These are phyloP conservation scores for Clostera curtula DNA, from an alignment of 2,888 invertebrate genomes.

Conservation along the genomic window DNA sequence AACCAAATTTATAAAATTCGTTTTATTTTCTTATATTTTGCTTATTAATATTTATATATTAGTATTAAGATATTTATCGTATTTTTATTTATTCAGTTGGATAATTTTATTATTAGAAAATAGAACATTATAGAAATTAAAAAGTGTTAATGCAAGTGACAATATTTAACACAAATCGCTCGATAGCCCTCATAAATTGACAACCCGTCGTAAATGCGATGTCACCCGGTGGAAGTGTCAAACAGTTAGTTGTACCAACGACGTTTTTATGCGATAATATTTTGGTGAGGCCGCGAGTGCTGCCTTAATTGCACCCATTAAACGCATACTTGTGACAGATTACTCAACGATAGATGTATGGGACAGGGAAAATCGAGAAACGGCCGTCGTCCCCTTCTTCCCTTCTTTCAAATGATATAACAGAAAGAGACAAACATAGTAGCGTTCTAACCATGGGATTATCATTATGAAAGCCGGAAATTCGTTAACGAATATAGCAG, in stretches of 20 bases:
- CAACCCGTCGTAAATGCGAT: conserved; percentile 54
- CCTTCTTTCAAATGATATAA: conserved; percentile 15
- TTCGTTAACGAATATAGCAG: conserved; percentile 68
- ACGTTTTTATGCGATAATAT: conserved; percentile 66
- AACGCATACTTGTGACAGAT: conserved; percentile 58
- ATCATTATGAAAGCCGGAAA: conserved; percentile 64
- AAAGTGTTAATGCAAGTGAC: no score
- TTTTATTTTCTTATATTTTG: no score
- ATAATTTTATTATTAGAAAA: no score
- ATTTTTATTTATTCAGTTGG: no score
- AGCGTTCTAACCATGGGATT: conserved; percentile 38
- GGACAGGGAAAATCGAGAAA: conserved; percentile 24
- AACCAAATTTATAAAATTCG: no score
- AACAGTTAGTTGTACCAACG: conserved; percentile 65
- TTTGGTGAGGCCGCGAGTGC: conserved; percentile 54
- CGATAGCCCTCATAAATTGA: conserved; percentile 49
- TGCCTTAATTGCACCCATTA: conserved; percentile 65
- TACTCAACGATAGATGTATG: conserved; percentile 55
- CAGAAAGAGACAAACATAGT: conserved; percentile 34
- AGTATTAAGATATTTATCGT: conserved; percentile 1
- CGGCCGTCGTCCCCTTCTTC: conserved; percentile 30
- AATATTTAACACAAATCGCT: conserved; percentile 53
- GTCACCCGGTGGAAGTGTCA: conserved; percentile 51
- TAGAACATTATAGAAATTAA: no score
- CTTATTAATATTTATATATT: conserved; percentile 1